Percentiles rank a stretch among this genome's conserved stretches.
These are phyloP conservation scores for Gonioctena quinquepunctata DNA, from an alignment of 1,140 invertebrate species.

Conservation along the genomic window DNA sequence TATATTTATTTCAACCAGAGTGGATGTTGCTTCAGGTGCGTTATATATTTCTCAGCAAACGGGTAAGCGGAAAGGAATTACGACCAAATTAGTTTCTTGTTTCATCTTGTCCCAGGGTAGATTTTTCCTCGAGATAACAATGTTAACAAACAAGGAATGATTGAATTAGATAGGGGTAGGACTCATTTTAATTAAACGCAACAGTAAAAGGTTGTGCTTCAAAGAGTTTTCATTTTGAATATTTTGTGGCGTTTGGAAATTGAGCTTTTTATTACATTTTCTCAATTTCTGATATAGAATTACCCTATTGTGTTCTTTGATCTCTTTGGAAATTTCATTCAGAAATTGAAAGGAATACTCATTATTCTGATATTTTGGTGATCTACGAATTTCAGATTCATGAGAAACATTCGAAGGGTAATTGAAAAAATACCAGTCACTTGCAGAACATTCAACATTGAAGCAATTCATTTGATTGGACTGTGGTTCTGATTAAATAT, in stretches of 20 bases:
- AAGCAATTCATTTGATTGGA: too few relatives aligned
- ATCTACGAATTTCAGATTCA: too few relatives aligned
- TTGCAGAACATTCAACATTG: too few relatives aligned
- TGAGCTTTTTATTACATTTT: not conserved
- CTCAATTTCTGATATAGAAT: not conserved
- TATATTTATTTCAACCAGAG: not conserved
- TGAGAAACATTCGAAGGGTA: too few relatives aligned
- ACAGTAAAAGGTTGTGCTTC: not conserved
- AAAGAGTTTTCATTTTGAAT: not conserved
- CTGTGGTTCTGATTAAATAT: too few relatives aligned
- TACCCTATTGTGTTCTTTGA: not conserved
- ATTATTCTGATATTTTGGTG: too few relatives aligned
- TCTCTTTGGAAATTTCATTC: too few relatives aligned
- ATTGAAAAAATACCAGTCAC: too few relatives aligned
- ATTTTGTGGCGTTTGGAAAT: not conserved
- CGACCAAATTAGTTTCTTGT: not conserved
- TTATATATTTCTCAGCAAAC: not conserved
- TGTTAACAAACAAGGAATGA: not conserved
- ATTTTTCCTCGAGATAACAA: not conserved
- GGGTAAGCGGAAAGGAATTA: not conserved
- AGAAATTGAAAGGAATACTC: too few relatives aligned
- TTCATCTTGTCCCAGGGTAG: not conserved
- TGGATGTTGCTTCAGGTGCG: not conserved
- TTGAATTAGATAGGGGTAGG: not conserved
- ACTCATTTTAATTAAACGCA: not conserved